Evolutionary conservation across 2,797 vertebrate genomes (phyloP), one percentile per base, ranked within the genome.

Genomic region (Centroberyx gerrardi): DNA sequence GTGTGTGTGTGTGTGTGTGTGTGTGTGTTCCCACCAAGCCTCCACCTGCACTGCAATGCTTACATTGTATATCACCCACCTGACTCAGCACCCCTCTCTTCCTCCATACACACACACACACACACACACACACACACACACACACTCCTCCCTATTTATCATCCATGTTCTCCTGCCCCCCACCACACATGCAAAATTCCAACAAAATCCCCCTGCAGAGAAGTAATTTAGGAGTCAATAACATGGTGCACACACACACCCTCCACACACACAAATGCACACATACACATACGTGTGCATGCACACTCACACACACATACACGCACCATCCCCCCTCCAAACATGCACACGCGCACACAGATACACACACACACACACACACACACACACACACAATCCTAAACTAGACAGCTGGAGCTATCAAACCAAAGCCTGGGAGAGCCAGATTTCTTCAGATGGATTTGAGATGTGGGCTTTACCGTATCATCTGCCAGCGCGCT

Each of bases 341-440:
- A 27, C 2, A 49, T 55, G 68, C 59, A 60, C 18, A 27, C 40
- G 29, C 63, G 72, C 77, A 83, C 67, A 77, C 79, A 84, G 22
- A 22, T 22, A 22, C 42, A 64, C 46, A 55, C 54, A 48, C 55
- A 69, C 42, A 74, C 77, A 49, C 62, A 71, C 59, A 60, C 18
- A 27, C 42, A 33, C 67, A 74, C 77, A 84, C 67, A 78, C 80
- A 83, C 29, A 62, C 76, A 80, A 76, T 59, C 73, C 87, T 84
- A 64, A 88, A 86, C 18, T 42, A 92, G 92, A 93, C 93, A 92
- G 92, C 92, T 93, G 92, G 90, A 91, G 90, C 88, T 83, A 89
- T 90, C 90, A 89, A 80, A 87, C 83, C 86, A 87, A 88, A 92
- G 87, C 89, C 88, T 73, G 74, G 6, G 88, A 88, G 90, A 92